Percentiles rank a stretch among this genome's conserved stretches.
Conservation (phyloP, 37 sponge, comb jelly and placozoan species). For the Amphimedon queenslandica region DNA sequence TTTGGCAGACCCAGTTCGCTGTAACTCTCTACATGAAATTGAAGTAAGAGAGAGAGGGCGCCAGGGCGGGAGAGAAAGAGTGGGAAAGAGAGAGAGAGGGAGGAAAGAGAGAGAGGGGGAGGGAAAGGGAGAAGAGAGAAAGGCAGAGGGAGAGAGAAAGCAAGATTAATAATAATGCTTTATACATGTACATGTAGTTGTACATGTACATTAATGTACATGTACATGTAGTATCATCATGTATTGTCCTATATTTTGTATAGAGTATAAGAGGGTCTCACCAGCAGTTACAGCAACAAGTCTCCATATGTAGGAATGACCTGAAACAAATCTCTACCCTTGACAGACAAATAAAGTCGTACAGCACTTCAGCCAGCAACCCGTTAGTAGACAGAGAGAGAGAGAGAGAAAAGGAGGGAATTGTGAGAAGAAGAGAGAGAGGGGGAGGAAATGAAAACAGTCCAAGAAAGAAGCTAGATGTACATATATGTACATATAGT, state of each 20-base stretch:
- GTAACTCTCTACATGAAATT: slow-evolving; percentile 88
- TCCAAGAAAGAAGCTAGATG: no score
- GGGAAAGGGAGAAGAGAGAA: slow-evolving; percentile 2
- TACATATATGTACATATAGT: no score
- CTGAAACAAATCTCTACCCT: slow-evolving; percentile 79
- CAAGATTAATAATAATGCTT: background rate
- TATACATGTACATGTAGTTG: no score
- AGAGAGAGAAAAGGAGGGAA: no score
- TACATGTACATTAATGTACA: no score
- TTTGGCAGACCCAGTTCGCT: slow-evolving; percentile 89
- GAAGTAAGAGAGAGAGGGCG: no score
- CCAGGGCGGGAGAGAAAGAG: slow-evolving; percentile 1
- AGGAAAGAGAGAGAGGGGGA: no score
- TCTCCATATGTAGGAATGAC: slow-evolving; percentile 51
- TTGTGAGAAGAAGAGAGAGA: no score
- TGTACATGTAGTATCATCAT: background rate
- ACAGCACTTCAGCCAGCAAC: slow-evolving; percentile 74
- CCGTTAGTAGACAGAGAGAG: slow-evolving; percentile 65
- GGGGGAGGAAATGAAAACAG: no score
- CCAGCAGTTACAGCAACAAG: slow-evolving; percentile 70
- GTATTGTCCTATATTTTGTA: no score
- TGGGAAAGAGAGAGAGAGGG: slow-evolving; percentile 9
- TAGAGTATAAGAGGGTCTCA: slow-evolving; percentile 72
- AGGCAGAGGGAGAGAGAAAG: slow-evolving; percentile 3
- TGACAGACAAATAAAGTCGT: slow-evolving; percentile 84